phyloP scores from a whole-genome alignment of 2,113 vertebrate genomes.

The Esox niger region DNA sequence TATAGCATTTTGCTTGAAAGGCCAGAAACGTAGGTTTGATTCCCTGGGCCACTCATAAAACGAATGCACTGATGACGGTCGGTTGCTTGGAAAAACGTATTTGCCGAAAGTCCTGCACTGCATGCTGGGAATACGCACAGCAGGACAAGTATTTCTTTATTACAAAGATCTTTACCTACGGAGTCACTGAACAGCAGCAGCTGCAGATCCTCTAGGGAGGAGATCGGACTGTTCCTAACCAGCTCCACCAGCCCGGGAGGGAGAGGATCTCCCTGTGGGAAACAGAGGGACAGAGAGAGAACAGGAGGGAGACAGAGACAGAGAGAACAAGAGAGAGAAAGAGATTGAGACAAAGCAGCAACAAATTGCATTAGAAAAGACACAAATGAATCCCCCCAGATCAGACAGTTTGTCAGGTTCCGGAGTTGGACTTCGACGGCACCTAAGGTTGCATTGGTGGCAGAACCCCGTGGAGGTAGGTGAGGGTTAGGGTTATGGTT shows the following conservation, averaged over 20 bases:
- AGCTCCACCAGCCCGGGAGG: constrained; percentile 92
- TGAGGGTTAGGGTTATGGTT: neutral
- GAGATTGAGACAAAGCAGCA: neutral
- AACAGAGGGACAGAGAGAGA: neutral
- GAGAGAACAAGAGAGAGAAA: neutral
- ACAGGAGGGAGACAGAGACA: no score
- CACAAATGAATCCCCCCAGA: neutral
- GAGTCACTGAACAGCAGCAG: constrained; percentile 89
- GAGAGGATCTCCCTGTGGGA: constrained; percentile 84
- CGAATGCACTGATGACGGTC: no score
- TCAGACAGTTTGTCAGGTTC: no score
- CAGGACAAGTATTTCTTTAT: neutral
- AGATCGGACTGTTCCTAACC: constrained; percentile 84
- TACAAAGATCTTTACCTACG: constrained; percentile 86
- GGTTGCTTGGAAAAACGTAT: no score
- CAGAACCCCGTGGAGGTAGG: no score
- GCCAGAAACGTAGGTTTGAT: no score
- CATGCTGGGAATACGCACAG: no score
- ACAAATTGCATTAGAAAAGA: no score
- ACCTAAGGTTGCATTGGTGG: no score
- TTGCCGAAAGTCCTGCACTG: neutral
- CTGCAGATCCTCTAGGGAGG: constrained; percentile 89
- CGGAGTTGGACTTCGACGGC: no score
- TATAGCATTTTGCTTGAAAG: no score
- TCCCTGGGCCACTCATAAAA: no score